These are phyloP conservation scores for Ennomos quercinarius DNA, from an alignment of 2,888 invertebrate genomes.

Conservation along the genomic window DNA sequence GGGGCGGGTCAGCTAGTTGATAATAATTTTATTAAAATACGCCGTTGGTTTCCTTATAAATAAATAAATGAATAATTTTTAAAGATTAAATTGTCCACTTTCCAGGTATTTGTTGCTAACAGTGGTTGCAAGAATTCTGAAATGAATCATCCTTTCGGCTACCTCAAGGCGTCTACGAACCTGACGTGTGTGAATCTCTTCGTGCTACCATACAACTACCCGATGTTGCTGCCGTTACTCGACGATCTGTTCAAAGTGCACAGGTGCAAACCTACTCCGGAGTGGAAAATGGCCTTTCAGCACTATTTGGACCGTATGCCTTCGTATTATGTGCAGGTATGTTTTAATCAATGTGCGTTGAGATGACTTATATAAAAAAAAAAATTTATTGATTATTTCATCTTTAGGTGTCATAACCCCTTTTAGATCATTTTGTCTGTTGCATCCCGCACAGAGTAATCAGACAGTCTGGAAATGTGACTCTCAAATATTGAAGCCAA, in stretches of 20 bases:
- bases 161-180: conserved; percentile 97
- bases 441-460: no score
- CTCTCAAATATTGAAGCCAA: no score
- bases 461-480: no score
- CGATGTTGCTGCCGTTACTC: conserved; percentile 94
- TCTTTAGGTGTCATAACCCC: no score
- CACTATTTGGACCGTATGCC: conserved; percentile 98
- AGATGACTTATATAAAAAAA: no score
- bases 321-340: conserved; percentile 94
- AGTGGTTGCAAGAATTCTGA: conserved; percentile 93
- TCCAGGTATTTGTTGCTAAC: conserved; percentile 94
- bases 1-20: no score
- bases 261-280: conserved; percentile 95
- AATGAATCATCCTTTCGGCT: conserved; percentile 98
- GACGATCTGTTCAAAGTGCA: conserved; percentile 98
- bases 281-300: conserved; percentile 97
- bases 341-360: conserved; percentile 17
- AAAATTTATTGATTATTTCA: no score
- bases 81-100: conserved; percentile 30
- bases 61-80: no score
- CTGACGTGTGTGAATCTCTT: conserved; percentile 97
- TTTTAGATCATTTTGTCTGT: no score
- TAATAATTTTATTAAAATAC: no score
- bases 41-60: no score
- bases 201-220: conserved; percentile 99